phyloP scores from a whole-genome alignment of 1,140 invertebrate species.

The Mycetomoellerius zeteki region DNA sequence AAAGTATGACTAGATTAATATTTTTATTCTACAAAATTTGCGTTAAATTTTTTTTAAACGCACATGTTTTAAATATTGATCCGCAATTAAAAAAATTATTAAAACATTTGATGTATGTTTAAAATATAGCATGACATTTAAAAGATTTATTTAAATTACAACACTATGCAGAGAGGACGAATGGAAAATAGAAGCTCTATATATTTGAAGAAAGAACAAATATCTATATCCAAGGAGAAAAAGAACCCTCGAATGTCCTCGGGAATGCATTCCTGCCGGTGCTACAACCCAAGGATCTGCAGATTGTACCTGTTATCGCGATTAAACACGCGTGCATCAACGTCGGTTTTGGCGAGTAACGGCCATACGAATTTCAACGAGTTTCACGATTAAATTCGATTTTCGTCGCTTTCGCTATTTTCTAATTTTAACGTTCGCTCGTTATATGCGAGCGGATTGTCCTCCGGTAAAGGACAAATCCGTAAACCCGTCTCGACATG shows the following conservation, averaged over 20 bases:
- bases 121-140: not conserved
- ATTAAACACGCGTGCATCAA: conserved; percentile 25
- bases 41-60: not conserved
- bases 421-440: conserved; percentile 10
- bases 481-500: conserved; percentile 67
- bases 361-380: not conserved
- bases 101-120: not conserved
- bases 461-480: conserved; percentile 50
- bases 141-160: not conserved
- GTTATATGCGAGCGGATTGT: conserved; percentile 6
- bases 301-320: conserved; percentile 26
- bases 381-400: not conserved
- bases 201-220: not conserved
- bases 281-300: conserved; percentile 1
- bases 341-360: not conserved
- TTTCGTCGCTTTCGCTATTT: conserved; percentile 68
- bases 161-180: not conserved
- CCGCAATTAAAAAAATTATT: not conserved
- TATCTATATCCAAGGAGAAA: not conserved
- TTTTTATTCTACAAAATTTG: not conserved
- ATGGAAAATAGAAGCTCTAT: not conserved
- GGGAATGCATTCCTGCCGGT: conserved; percentile 25
- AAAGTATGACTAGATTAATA: not conserved
- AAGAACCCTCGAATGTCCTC: conserved; percentile 6
- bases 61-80: not conserved